Percentiles rank a stretch among this genome's conserved stretches.
Evolutionary conservation across 2,113 vertebrate genomes (phyloP).

Genomic region (Cairina moschata): DNA sequence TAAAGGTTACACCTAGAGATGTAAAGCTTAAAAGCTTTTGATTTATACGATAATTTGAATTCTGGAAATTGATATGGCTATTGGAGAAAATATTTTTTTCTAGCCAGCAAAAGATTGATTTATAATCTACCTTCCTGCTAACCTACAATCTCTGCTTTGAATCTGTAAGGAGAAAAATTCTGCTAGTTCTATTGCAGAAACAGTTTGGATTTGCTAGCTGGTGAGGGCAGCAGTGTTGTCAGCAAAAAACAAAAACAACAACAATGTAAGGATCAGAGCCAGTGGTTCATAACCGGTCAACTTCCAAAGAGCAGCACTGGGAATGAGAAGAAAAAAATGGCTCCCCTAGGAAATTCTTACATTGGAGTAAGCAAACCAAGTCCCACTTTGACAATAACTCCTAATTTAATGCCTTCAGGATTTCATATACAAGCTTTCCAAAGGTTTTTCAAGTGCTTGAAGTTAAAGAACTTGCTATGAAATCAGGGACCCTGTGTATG

Average conservation of each 20-base stretch:
- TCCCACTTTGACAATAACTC: not conserved
- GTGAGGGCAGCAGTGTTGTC: not conserved
- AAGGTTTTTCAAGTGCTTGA: not conserved
- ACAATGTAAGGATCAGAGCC: not conserved
- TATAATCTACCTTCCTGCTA: not conserved
- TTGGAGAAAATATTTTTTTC: not conserved
- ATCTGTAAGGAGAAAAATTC: not conserved
- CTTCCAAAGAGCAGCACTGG: not conserved
- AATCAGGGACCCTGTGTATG: fast-evolving
- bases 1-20: not conserved
- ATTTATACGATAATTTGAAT: not conserved
- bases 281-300: not conserved
- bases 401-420: not conserved
- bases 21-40: not conserved
- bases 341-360: not conserved
- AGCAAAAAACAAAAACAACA: not conserved
- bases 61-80: not conserved
- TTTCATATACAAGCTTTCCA: not conserved
- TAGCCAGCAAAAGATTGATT: not conserved
- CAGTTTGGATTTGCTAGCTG: not conserved
- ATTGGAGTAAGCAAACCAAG: not conserved
- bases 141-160: not conserved
- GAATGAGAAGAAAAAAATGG: not conserved
- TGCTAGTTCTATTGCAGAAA: not conserved
- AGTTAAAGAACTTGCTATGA: not conserved